These are phyloP conservation scores for Eurois occulta DNA, from an alignment of 2,888 invertebrate genomes.

Conservation along the genomic window DNA sequence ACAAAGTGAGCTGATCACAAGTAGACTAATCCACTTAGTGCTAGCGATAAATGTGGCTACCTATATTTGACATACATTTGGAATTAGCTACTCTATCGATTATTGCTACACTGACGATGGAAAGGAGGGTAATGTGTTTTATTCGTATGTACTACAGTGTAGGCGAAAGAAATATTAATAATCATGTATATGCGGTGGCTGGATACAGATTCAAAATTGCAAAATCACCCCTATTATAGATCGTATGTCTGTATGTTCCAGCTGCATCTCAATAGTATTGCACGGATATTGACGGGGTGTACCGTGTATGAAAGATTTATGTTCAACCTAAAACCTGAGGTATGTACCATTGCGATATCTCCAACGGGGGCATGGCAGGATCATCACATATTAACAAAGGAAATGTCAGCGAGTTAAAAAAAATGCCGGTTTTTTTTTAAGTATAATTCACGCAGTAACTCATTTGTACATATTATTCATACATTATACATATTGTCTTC, in stretches of 20 bases:
- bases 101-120: slow-evolving; percentile 33
- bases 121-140: slow-evolving; percentile 26
- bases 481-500: not conserved
- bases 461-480: not conserved
- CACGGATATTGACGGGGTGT: slow-evolving; percentile 56
- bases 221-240: slow-evolving; percentile 22
- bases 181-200: no score
- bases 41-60: slow-evolving; percentile 4
- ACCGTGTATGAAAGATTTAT: slow-evolving; percentile 59
- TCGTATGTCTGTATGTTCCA: slow-evolving; percentile 61
- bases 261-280: slow-evolving; percentile 54
- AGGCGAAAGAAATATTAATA: not conserved
- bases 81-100: slow-evolving; percentile 48
- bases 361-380: slow-evolving; percentile 33
- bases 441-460: not conserved
- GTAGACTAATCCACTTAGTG: slow-evolving; percentile 45
- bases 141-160: not conserved
- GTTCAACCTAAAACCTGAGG: slow-evolving; percentile 47
- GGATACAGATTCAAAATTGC: not conserved
- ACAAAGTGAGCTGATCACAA: not conserved
- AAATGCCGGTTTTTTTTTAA: not conserved
- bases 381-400: slow-evolving; percentile 12
- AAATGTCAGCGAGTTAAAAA: slow-evolving; percentile 7
- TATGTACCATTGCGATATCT: slow-evolving; percentile 55
- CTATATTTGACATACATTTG: slow-evolving; percentile 50